These are phyloP conservation scores for Pseudomyrmex sp. DNA, from an alignment of 1,140 invertebrate genomes.

Conservation along the genomic window DNA sequence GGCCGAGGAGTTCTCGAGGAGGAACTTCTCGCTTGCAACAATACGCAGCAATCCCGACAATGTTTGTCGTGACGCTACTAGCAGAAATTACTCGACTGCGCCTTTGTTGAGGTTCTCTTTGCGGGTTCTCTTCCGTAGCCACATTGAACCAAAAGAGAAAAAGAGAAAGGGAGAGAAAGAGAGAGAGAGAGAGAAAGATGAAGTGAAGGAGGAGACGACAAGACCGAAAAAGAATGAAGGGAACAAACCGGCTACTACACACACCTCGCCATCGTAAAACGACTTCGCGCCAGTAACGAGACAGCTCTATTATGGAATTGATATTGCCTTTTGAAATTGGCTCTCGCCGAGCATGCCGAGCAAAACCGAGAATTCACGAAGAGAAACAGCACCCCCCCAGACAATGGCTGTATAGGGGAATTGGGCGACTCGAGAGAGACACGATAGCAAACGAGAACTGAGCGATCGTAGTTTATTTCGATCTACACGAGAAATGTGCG, in stretches of 20 bases:
- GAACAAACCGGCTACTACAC: neutral
- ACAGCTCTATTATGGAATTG: conserved; percentile 12
- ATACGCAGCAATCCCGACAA: conserved; percentile 33
- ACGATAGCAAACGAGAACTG: neutral
- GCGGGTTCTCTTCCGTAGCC: conserved; percentile 22
- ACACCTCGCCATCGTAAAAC: neutral
- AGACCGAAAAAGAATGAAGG: too few relatives aligned
- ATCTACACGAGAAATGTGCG: conserved; percentile 8
- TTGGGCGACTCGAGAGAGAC: neutral
- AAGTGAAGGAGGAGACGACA: neutral
- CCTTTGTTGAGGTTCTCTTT: conserved; percentile 50
- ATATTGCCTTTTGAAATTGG: conserved; percentile 37
- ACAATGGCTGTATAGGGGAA: conserved; percentile 10
- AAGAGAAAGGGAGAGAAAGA: neutral
- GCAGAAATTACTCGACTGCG: conserved; percentile 33
- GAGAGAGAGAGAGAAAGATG: neutral
- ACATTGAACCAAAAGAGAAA: neutral
- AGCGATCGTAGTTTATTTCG: conserved; percentile 45
- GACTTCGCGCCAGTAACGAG: conserved; percentile 16
- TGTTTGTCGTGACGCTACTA: conserved; percentile 45
- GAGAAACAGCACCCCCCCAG: neutral
- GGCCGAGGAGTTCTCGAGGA: neutral
- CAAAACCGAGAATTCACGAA: neutral
- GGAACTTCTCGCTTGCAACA: conserved; percentile 11
- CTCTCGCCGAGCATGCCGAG: neutral